Base-by-base conservation (phyloP, 2,888 invertebrate species). In the Drosophila prostipennis region DNA sequence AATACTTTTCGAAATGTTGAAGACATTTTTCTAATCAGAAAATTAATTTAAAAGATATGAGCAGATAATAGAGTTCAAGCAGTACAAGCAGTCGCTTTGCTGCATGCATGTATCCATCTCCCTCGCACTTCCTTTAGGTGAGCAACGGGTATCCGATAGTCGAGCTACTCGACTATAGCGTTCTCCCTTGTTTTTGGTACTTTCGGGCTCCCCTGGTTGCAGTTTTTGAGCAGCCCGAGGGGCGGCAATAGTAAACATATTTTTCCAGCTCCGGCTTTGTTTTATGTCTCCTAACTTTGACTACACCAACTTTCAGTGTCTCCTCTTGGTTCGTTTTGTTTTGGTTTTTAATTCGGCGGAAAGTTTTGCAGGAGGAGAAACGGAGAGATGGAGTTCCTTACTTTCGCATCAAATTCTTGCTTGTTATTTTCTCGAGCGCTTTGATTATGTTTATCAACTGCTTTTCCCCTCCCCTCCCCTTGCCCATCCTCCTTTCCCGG, bases 401-500 rank as follows among this genome's bases (percentile, higher is more conserved):
- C 51, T 56, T 68, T 61, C 68, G 61, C 49, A 55, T 61, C 71
- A 78, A 65, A 83, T 78, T 86, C 72, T 69, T 69, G 52, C 71
- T 67, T 82, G 80, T 86, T 80, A 72, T 80, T 75, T 77, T 80
- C 67, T 61, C 60, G 43, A 60, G 77, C 64, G 65, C 78, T 78
- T 74, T 84, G 80, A 81, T 80, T 80, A 75, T 87, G 83, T 84
- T 87, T 87, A 81, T 86, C 84, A 71, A 72, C 54, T 54, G 53
- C 48, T 23, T 55, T 19, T 10, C 43, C 49, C 36, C 7, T 10
- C 42, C 16, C 40, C 61, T 34, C n/a, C 23, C 10, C 51, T 2
- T 7, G 5, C 1, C 29, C 7, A 7, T 7, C 7, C 7, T 29
- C 29, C 29, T 5, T 10, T 11, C 19, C 8, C 8, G 26, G 6